A percentile compares a stretch with the other conserved stretches of the same genome.
Conservation (phyloP, 2,113 vertebrate genomes). For the Onychostoma macrolepis region DNA sequence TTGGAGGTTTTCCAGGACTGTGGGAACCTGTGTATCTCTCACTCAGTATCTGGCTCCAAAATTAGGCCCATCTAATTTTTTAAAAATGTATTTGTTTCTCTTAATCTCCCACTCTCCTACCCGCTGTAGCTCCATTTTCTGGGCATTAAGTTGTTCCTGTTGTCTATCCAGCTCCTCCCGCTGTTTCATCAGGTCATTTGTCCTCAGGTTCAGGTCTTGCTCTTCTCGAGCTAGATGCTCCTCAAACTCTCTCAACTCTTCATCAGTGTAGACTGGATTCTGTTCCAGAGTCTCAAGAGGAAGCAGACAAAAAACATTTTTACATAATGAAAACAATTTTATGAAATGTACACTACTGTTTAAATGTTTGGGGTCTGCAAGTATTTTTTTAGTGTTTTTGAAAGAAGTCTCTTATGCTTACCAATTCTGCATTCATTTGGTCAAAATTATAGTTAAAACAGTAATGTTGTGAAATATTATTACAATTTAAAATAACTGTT, state of each 20-base stretch:
- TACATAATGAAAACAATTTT: neutral
- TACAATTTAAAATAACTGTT: neutral
- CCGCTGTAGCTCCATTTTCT: slow-evolving; percentile 86
- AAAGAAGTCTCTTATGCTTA: neutral
- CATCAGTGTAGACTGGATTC: slow-evolving; percentile 84
- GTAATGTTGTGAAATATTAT: neutral
- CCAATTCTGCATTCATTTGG: neutral
- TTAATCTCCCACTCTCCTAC: slow-evolving; percentile 64
- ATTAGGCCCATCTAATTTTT: neutral
- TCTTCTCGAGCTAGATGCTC: slow-evolving; percentile 83
- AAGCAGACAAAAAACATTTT: slow-evolving; percentile 31
- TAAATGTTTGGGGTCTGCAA: neutral
- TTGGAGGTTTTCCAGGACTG: neutral
- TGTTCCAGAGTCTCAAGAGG: slow-evolving; percentile 85
- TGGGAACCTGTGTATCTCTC: neutral
- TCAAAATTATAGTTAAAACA: neutral
- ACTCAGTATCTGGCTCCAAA: neutral
- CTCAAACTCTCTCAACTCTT: slow-evolving; percentile 86
- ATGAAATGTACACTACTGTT: neutral
- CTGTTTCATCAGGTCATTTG: slow-evolving; percentile 80
- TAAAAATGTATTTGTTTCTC: neutral
- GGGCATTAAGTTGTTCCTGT: slow-evolving; percentile 84
- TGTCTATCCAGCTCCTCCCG: slow-evolving; percentile 83
- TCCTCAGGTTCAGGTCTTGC: slow-evolving; percentile 79
- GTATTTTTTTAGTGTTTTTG: neutral